phyloP scores from a whole-genome alignment of 2,113 vertebrate species.

The Chaetops frenatus region DNA sequence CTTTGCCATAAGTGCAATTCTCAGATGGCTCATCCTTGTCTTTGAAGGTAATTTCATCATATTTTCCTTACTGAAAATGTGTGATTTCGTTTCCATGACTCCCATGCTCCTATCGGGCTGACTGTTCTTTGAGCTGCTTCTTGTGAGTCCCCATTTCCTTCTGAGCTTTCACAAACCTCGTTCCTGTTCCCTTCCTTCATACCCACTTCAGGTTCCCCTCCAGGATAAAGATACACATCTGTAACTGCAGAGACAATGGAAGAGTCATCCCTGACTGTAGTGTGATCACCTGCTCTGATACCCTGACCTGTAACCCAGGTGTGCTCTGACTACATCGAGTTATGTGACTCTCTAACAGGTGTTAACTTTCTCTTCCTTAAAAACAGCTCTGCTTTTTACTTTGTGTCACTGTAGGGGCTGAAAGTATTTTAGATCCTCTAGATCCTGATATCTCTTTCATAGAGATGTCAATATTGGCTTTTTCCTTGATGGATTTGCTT shows the following conservation, averaged over 20 bases:
- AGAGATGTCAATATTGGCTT: not conserved
- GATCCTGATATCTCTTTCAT: not conserved
- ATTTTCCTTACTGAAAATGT: not conserved
- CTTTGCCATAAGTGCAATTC: not conserved
- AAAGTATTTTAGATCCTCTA: not conserved
- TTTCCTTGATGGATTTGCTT: not conserved
- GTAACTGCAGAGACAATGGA: not conserved
- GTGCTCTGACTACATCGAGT: not conserved
- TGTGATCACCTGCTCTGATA: not conserved
- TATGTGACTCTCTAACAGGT: not conserved
- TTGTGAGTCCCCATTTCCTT: not conserved
- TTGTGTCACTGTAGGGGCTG: not conserved
- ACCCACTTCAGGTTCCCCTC: not conserved
- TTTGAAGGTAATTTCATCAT: not conserved
- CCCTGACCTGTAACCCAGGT: not conserved
- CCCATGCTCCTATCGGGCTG: not conserved
- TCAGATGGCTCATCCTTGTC: not conserved
- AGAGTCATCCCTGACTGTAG: not conserved
- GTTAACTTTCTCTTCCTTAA: not conserved
- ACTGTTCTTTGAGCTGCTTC: not conserved
- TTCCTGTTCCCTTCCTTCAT: not conserved
- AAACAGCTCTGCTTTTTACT: not conserved
- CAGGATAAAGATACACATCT: not conserved
- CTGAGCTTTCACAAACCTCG: not conserved
- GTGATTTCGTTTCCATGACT: not conserved